phyloP scores from a whole-genome alignment of 2,797 vertebrate genomes.

The Choloepus didactylus region DNA sequence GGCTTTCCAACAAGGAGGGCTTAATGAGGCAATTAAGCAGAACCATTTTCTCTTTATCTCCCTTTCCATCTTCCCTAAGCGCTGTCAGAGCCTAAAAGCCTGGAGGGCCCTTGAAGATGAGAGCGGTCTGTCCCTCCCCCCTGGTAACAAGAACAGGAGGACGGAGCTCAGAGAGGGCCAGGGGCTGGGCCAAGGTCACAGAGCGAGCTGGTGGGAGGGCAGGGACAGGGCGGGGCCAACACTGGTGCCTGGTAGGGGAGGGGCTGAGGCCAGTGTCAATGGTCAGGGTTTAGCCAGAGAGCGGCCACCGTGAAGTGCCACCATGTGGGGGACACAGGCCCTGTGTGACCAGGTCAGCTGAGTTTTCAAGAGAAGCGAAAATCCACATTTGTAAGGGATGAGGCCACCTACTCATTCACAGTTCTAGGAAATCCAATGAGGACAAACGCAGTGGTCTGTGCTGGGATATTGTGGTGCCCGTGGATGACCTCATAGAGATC shows the following conservation, averaged over 20 bases:
- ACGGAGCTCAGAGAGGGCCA: background rate
- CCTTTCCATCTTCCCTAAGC: background rate
- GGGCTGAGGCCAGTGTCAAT: no score
- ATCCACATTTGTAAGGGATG: background rate
- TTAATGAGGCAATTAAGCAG: slow-evolving; percentile 49
- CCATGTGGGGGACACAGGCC: fast-evolving
- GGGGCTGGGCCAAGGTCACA: background rate
- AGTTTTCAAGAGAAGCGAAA: background rate
- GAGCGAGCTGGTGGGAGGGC: background rate
- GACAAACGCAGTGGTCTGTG: background rate
- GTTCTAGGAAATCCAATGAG: background rate
- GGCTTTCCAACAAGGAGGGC: slow-evolving; percentile 32
- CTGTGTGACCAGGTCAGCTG: background rate
- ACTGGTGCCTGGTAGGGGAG: background rate
- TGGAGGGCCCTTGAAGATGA: background rate
- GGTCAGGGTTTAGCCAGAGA: background rate
- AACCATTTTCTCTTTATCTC: background rate
- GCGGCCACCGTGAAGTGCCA: background rate
- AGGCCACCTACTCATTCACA: background rate
- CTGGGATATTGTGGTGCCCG: fast-evolving
- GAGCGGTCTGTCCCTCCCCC: background rate
- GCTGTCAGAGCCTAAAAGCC: background rate
- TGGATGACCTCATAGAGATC: background rate
- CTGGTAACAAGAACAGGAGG: background rate
- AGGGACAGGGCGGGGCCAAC: background rate